Evolutionary conservation across 2,113 vertebrate species (phyloP), one percentile per base, ranked within the genome.

Genomic region (Ailuropoda melanoleuca): DNA sequence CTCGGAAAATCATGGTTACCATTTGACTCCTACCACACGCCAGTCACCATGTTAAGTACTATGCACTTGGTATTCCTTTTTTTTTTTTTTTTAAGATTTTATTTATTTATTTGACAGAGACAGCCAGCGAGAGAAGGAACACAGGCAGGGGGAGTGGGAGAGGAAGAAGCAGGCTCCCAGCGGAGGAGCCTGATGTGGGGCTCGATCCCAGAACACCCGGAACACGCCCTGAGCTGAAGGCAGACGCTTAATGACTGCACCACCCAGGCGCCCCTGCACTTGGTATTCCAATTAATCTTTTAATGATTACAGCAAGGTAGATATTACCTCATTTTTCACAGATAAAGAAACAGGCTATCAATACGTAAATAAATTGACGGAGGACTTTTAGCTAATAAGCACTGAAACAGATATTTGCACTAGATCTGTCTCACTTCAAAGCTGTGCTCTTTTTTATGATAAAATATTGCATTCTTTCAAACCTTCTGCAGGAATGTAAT

Each of bases 281-380:
- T 95, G n/a, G 43, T 94, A 97, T 55, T 93, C 43, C 89, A 93
- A 86, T 95, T 94, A 87, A 55, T 92, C 68, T 92, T 88, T 18
- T 18, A 97, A 93, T 12, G 43, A 90, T 43, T 55, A 94, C 34
- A 94, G 66, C 48, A 87, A 96, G 13, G 14, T 66, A 95, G 17
- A 24, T 70, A 62, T 37, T 88, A 84, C 10, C n/a, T 94, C 19
- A 93, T 80, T 92, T 83, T 83, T 83, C 43, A 93, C 21, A 75
- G 39, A 84, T 58, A 46, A 89, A 37, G 31, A 83, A 95, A 68
- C 3, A 94, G n/a, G 60, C 24, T 81, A 77, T 46, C 83, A 81
- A 88, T 39, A 95, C 17, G 15, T 13, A 83, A 72, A 89, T 74
- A 91, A 96, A 93, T n/a, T 39, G 50, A 86, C 55, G 4, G 46